phyloP scores from a whole-genome alignment of 2,888 invertebrate species.

The Trimorus sp. region DNA sequence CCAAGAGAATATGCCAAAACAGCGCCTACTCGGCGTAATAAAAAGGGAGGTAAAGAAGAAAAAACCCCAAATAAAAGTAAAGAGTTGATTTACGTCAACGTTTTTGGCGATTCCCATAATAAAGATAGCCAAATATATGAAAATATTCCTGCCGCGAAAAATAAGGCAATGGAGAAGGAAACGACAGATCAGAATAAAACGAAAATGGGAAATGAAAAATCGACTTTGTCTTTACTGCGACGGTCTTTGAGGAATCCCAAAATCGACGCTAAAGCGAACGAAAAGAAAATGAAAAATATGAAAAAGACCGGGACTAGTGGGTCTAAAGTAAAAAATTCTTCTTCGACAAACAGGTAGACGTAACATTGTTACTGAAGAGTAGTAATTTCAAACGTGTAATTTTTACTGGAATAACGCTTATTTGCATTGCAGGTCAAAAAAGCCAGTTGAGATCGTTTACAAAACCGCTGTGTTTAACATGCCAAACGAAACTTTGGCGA shows the following conservation, averaged over 20 bases:
- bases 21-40: neutral
- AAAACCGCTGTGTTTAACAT: conserved; percentile 77
- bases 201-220: conserved; percentile 9
- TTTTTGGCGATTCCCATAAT: conserved; percentile 12
- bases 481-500: conserved; percentile 75
- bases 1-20: neutral
- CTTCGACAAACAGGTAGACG: too few species aligned
- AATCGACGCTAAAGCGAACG: conserved; percentile 1
- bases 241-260: neutral
- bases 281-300: conserved; percentile 3
- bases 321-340: too few species aligned
- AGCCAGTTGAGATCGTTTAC: conserved; percentile 76
- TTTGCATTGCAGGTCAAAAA: conserved; percentile 68
- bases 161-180: conserved; percentile 7
- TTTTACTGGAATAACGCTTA: neutral
- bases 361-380: too few species aligned
- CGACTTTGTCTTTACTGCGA: neutral
- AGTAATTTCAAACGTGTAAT: too few species aligned
- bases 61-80: conserved; percentile 4
- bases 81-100: conserved; percentile 38
- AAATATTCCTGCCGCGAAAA: conserved; percentile 31
- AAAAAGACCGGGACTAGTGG: neutral
- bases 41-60: conserved; percentile 6
- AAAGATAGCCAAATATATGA: conserved; percentile 34
- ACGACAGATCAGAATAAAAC: neutral